These are phyloP conservation scores for Herpetotheres cachinnans DNA, from an alignment of 2,113 vertebrate genomes.

Conservation along the genomic window DNA sequence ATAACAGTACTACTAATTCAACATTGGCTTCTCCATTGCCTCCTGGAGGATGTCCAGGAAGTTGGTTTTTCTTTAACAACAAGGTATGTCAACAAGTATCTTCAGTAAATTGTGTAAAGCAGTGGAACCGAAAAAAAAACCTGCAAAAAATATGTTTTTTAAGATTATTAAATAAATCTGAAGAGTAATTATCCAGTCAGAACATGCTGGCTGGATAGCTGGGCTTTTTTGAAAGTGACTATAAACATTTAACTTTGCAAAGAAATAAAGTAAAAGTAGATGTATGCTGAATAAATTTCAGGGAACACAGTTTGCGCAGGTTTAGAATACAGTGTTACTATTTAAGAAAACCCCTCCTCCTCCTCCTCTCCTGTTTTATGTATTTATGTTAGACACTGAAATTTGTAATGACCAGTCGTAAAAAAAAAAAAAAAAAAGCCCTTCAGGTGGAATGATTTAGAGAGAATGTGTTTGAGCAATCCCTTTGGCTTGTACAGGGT, in stretches of 20 bases:
- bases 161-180: not conserved
- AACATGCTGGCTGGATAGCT: not conserved
- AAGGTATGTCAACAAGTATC: conserved; percentile 73
- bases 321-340: not conserved
- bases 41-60: conserved; percentile 81
- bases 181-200: not conserved
- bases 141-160: accelerated
- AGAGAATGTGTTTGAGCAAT: not conserved
- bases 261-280: not conserved
- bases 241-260: not conserved
- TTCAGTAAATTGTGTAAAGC: not conserved
- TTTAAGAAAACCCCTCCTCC: not conserved
- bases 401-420: not conserved
- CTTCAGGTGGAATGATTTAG: not conserved
- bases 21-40: conserved; percentile 72
- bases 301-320: not conserved
- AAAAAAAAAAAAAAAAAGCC: not conserved
- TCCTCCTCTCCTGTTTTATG: not conserved
- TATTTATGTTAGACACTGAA: not conserved
- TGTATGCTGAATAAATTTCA: not conserved
- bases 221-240: not conserved
- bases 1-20: conserved; percentile 75
- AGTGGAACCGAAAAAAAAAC: not conserved
- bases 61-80: conserved; percentile 81
- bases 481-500: not conserved